Conservation (phyloP, 2,113 vertebrate genomes). For the Asarcornis scutulata region DNA sequence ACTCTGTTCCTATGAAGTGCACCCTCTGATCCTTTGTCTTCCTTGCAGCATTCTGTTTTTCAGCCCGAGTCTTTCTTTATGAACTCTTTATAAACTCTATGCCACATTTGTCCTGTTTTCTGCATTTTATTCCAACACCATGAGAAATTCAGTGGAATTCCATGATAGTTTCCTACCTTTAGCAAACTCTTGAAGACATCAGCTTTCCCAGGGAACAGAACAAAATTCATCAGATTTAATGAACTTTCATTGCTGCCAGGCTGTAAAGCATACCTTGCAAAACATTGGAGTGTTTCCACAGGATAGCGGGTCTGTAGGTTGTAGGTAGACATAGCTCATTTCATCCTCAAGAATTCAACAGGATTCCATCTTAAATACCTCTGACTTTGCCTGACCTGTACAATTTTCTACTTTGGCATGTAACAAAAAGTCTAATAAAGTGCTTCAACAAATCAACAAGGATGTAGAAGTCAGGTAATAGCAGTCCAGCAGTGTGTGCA, state of each 20-base stretch:
- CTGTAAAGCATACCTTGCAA: background rate
- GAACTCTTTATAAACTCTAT: background rate
- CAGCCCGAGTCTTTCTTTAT: background rate
- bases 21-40: background rate
- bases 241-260: background rate
- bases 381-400: background rate
- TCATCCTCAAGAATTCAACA: background rate
- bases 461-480: background rate
- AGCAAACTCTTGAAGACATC: background rate
- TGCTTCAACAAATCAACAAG: background rate
- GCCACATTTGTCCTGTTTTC: background rate
- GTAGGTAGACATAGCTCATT: background rate
- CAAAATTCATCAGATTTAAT: background rate
- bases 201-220: background rate
- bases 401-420: background rate
- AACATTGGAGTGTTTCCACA: background rate
- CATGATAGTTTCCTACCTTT: background rate
- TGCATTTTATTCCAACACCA: background rate
- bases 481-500: background rate
- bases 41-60: background rate
- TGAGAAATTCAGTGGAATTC: background rate
- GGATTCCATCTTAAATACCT: background rate
- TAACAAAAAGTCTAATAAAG: background rate
- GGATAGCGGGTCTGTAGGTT: background rate
- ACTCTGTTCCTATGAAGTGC: background rate